Conservation (phyloP, 2,113 vertebrate species). For the human region DNA sequence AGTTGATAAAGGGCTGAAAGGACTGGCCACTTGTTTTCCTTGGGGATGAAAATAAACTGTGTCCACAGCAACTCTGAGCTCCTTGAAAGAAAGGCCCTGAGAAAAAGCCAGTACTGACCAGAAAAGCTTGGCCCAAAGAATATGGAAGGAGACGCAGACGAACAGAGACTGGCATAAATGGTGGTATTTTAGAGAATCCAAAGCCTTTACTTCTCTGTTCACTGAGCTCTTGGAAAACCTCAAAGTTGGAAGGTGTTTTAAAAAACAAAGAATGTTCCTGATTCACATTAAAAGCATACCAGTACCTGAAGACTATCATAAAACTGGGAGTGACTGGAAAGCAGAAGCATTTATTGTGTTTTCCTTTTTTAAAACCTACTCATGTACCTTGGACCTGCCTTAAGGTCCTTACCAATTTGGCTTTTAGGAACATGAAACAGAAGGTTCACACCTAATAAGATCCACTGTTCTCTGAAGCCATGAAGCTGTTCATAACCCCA, state of each 20-base stretch:
- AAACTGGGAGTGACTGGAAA: background rate
- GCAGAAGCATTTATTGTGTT: background rate
- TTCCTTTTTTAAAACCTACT: background rate
- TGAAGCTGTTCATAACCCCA: too few species aligned
- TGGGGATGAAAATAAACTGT: background rate
- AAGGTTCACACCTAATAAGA: background rate
- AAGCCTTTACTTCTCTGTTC: background rate
- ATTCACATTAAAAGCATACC: background rate
- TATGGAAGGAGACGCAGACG: background rate
- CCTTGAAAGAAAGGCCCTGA: background rate
- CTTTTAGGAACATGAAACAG: background rate
- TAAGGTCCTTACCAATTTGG: background rate
- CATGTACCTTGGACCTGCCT: background rate
- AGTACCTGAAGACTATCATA: background rate
- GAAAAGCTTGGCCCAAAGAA: background rate
- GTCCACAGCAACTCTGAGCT: background rate
- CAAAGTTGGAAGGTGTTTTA: background rate
- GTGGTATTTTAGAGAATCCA: background rate
- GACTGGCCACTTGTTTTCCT: background rate
- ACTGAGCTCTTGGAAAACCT: background rate
- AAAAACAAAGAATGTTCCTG: background rate
- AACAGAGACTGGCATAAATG: background rate
- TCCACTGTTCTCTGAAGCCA: background rate
- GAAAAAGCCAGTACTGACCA: background rate
- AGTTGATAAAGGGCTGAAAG: background rate